Percentiles rank a stretch among this genome's conserved stretches.
Evolutionary conservation across 1,140 invertebrate species (phyloP).

Genomic region (Apocrypta bakeri): DNA sequence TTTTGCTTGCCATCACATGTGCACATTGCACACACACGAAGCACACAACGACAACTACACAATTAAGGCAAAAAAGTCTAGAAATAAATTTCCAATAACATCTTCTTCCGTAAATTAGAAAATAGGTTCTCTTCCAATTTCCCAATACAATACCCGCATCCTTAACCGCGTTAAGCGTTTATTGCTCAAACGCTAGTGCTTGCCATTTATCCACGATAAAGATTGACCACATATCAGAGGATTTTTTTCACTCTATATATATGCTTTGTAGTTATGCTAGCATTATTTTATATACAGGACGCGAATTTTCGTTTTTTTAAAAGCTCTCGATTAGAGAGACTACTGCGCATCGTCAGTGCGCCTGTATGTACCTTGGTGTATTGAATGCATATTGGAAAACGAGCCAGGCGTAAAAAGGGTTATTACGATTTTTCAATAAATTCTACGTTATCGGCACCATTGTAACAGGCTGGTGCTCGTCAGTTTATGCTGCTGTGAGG

Average conservation of each 20-base stretch:
- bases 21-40: no score
- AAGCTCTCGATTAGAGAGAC: not conserved
- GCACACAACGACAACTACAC: not conserved
- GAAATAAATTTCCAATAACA: conserved; percentile 6
- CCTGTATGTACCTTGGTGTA: no score
- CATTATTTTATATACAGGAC: conserved; percentile 6
- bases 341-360: not conserved
- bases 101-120: conserved; percentile 3
- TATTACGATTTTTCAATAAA: conserved; percentile 23
- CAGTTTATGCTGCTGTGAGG: not conserved
- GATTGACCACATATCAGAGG: not conserved
- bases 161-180: not conserved
- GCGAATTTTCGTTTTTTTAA: not conserved
- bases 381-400: conserved; percentile 1
- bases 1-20: no score
- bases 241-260: not conserved
- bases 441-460: not conserved
- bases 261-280: not conserved
- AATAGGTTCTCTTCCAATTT: conserved; percentile 31
- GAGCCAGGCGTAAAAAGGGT: conserved; percentile 27
- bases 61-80: not conserved
- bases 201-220: conserved; percentile 2
- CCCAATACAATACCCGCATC: conserved; percentile 11
- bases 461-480: not conserved
- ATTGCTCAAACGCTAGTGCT: not conserved